These are phyloP conservation scores for Mus spicilegus DNA, from an alignment of 2,113 vertebrate species.

Conservation along the genomic window DNA sequence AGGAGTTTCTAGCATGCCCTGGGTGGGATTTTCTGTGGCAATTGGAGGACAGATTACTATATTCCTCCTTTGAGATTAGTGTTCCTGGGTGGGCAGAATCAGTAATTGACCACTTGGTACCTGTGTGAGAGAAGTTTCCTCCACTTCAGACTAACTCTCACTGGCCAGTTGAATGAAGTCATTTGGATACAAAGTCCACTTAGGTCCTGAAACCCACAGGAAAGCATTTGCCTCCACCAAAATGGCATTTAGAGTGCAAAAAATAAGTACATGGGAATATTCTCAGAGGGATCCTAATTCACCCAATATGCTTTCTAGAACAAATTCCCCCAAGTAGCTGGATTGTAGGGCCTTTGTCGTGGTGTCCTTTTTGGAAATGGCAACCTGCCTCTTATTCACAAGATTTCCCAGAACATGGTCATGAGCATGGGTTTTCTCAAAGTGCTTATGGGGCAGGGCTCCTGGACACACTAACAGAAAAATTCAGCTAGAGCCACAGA, in stretches of 20 bases:
- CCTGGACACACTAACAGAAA: slow-evolving; percentile 67
- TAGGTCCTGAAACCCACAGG: background rate
- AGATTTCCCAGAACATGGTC: slow-evolving; percentile 64
- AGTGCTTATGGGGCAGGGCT: slow-evolving; percentile 49
- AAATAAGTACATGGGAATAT: slow-evolving; percentile 9
- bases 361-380: slow-evolving; percentile 63
- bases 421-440: slow-evolving; percentile 59
- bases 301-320: slow-evolving; percentile 6
- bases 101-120: background rate
- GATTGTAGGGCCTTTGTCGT: slow-evolving; percentile 56
- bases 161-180: background rate
- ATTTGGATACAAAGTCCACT: background rate
- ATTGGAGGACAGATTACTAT: background rate
- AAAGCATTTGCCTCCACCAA: slow-evolving; percentile 28
- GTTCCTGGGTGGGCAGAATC: background rate
- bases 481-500: slow-evolving; percentile 58
- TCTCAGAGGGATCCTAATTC: slow-evolving; percentile 43
- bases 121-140: background rate
- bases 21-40: background rate
- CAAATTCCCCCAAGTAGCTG: slow-evolving; percentile 46
- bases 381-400: slow-evolving; percentile 59
- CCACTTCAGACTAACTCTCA: background rate
- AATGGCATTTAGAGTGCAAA: background rate
- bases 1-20: slow-evolving; percentile 7
- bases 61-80: slow-evolving; percentile 26